phyloP scores from a whole-genome alignment of 1,140 invertebrate species.

The Pissodes strobi region DNA sequence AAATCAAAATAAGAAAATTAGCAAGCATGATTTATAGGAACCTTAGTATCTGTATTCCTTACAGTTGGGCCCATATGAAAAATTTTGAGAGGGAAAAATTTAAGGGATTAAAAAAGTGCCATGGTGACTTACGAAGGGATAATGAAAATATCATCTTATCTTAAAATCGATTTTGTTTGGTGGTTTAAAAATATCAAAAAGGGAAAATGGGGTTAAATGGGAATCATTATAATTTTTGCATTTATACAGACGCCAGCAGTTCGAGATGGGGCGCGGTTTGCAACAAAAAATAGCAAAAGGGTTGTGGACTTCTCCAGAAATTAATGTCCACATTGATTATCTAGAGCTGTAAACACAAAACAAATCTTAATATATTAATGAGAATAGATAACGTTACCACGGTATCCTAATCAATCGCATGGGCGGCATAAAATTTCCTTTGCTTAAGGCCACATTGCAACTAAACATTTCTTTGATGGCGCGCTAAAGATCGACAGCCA shows the following conservation, averaged over 20 bases:
- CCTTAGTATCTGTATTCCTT: not conserved
- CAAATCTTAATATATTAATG: slow-evolving; percentile 9
- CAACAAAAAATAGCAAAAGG: not conserved
- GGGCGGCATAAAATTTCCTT: too few species aligned
- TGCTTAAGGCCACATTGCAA: too few species aligned
- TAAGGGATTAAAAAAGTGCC: not conserved
- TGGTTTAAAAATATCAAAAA: not conserved
- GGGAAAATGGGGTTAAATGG: not conserved
- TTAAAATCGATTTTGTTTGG: not conserved
- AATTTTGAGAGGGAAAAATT: not conserved
- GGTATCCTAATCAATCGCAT: too few species aligned
- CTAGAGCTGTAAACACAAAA: not conserved
- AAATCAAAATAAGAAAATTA: not conserved
- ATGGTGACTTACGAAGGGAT: not conserved
- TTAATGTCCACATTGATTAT: slow-evolving; percentile 10
- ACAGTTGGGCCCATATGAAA: not conserved
- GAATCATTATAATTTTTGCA: too few species aligned
- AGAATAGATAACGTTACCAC: slow-evolving; percentile 3
- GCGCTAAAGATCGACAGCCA: too few species aligned
- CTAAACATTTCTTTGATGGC: too few species aligned
- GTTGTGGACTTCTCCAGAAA: not conserved
- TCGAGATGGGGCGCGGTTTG: not conserved
- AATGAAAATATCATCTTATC: not conserved
- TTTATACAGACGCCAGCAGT: too few species aligned
- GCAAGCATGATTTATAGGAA: not conserved